A percentile compares a stretch with the other conserved stretches of the same genome.
phyloP scores from a whole-genome alignment of 2,797 vertebrate genomes.

The Falco columbarius region DNA sequence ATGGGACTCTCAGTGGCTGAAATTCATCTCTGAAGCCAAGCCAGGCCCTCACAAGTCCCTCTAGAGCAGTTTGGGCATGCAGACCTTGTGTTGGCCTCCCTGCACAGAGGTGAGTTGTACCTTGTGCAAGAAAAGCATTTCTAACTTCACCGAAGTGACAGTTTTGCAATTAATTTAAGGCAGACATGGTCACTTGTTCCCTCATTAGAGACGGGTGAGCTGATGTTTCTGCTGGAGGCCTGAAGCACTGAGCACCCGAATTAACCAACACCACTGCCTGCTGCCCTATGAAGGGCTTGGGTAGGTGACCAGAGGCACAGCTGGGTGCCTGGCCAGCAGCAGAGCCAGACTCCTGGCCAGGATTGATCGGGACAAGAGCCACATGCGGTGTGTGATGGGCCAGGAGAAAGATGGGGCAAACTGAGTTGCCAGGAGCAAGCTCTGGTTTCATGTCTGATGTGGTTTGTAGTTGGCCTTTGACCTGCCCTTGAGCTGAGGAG shows the following conservation, averaged over 20 bases:
- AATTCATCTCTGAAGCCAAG: background rate
- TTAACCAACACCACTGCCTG: background rate
- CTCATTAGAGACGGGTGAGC: background rate
- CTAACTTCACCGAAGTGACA: background rate
- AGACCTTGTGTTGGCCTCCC: background rate
- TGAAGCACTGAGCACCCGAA: background rate
- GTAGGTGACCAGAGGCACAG: background rate
- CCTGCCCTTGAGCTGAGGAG: background rate
- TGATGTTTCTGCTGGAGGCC: background rate
- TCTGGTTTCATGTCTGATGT: background rate
- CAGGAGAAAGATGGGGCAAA: background rate
- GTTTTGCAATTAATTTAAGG: background rate
- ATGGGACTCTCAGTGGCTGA: background rate
- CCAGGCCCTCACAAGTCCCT: background rate
- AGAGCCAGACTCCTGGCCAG: background rate
- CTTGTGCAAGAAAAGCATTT: background rate
- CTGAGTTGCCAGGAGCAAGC: background rate
- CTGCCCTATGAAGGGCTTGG: background rate
- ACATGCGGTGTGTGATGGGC: accelerated
- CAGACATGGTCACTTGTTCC: background rate
- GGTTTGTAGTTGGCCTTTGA: background rate
- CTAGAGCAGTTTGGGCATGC: background rate
- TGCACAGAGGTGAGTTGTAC: background rate
- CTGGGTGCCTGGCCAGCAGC: background rate
- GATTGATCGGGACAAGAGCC: background rate